A percentile compares a stretch with the other conserved stretches of the same genome.
Conservation (phyloP, 2,888 invertebrate species). For the Tetrapedia diversipes region DNA sequence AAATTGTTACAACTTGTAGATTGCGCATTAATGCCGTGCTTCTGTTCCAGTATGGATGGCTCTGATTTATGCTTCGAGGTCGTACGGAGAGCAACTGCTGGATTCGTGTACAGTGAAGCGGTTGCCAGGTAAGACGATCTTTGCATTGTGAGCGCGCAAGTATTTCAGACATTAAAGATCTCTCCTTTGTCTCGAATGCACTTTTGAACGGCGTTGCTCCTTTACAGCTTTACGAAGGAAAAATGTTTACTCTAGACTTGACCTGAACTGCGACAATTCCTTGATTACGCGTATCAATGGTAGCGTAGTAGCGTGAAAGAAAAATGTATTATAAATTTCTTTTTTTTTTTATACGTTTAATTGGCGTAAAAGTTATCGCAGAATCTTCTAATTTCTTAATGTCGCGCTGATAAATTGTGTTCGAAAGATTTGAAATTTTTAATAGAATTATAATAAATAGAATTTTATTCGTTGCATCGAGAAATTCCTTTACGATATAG, state of each 20-base stretch:
- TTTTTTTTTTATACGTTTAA: too few relatives aligned
- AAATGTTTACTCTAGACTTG: conserved; percentile 2
- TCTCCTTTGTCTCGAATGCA: background rate
- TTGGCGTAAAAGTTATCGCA: too few relatives aligned
- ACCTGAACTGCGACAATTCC: background rate
- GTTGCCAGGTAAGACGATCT: conserved; percentile 93
- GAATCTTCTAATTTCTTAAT: too few relatives aligned
- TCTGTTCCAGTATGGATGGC: conserved; percentile 95
- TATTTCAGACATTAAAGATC: conserved; percentile 10
- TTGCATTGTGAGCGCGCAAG: conserved; percentile 16
- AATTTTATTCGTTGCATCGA: too few relatives aligned
- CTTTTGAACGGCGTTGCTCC: background rate
- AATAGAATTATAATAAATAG: too few relatives aligned
- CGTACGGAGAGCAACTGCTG: conserved; percentile 96
- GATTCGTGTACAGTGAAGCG: conserved; percentile 99
- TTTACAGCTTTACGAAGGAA: background rate
- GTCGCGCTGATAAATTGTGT: too few relatives aligned
- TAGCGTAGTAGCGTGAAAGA: background rate
- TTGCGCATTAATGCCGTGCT: conserved; percentile 53
- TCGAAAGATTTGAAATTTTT: too few relatives aligned
- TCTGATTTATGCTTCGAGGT: conserved; percentile 99
- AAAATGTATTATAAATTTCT: too few relatives aligned
- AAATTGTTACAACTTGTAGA: conserved; percentile 36
- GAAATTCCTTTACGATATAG: too few relatives aligned
- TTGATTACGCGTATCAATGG: background rate